phyloP scores from a whole-genome alignment of 2,888 invertebrate species.

The Metopia argyrocephala region DNA sequence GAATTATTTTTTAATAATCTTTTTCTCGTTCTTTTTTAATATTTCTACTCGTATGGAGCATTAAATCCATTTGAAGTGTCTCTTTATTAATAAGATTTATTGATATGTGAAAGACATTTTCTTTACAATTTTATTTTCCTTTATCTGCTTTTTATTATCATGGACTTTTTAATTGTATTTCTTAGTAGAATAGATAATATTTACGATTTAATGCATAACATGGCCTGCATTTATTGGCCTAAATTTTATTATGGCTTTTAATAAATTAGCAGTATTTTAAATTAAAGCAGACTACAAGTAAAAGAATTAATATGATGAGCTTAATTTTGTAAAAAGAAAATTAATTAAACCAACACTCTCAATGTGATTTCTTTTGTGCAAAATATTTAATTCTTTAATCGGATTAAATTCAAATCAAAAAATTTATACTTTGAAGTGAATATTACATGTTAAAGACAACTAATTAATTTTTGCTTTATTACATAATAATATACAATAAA shows the following conservation, averaged over 20 bases:
- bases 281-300: background rate
- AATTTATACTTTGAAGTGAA: too few species aligned
- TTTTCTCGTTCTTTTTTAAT: background rate
- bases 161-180: background rate
- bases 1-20: slow-evolving; percentile 38
- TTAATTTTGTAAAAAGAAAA: background rate
- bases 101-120: slow-evolving; percentile 8
- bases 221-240: background rate
- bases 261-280: background rate
- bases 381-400: too few species aligned
- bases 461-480: too few species aligned
- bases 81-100: slow-evolving; percentile 42
- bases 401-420: too few species aligned
- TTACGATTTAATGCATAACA: background rate
- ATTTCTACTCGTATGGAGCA: slow-evolving; percentile 26
- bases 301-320: background rate
- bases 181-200: background rate
- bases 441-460: too few species aligned
- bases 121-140: slow-evolving; percentile 9
- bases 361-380: too few species aligned
- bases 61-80: slow-evolving; percentile 15
- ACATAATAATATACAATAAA: too few species aligned
- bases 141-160: slow-evolving; percentile 1
- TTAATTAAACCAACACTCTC: too few species aligned
- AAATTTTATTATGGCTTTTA: background rate